Evolutionary conservation across 2,113 vertebrate genomes (phyloP).

Genomic region (Lethenteron camtschaticum): DNA sequence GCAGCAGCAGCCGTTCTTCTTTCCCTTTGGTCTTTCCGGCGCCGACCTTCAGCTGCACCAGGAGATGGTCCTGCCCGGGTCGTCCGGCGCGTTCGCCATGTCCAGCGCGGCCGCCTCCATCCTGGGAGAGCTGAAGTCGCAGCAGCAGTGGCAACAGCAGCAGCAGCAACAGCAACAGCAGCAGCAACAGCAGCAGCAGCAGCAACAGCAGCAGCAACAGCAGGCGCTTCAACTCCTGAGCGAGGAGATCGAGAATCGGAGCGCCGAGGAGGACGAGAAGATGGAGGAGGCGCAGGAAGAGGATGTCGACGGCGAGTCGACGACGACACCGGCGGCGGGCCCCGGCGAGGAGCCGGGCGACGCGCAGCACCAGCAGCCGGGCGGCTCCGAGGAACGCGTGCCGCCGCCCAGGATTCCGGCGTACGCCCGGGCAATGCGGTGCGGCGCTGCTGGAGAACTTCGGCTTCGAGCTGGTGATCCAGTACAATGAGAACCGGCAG

Average conservation of each 20-base stretch:
- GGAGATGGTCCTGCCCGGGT: slow-evolving; percentile 61
- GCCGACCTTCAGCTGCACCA: slow-evolving; percentile 84
- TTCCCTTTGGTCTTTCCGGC: slow-evolving; percentile 92
- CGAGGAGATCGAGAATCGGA: slow-evolving; percentile 28
- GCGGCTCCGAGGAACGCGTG: slow-evolving; percentile 37
- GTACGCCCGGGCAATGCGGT: slow-evolving; percentile 19
- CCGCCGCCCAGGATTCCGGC: slow-evolving; percentile 5
- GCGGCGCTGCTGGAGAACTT: slow-evolving; percentile 25
- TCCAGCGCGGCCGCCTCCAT: slow-evolving; percentile 75
- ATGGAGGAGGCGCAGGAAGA: background rate
- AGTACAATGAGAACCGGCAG: slow-evolving; percentile 26
- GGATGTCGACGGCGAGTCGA: background rate
- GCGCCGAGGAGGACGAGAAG: background rate
- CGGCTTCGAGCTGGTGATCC: slow-evolving; percentile 26
- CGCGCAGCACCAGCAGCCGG: slow-evolving; percentile 65
- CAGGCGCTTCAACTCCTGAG: slow-evolving; percentile 16
- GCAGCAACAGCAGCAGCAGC: background rate
- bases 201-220: background rate
- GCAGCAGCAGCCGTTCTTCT: slow-evolving; percentile 78
- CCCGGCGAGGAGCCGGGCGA: slow-evolving; percentile 15
- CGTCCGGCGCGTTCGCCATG: slow-evolving; percentile 64
- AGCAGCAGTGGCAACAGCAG: slow-evolving; percentile 45
- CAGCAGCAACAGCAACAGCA: background rate
- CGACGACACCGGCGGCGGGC: too few species aligned
- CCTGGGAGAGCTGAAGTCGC: slow-evolving; percentile 85